Evolutionary conservation across 2,888 invertebrate species (phyloP), one percentile per base, ranked within the genome.

Genomic region (Taphrorychus bicolor): DNA sequence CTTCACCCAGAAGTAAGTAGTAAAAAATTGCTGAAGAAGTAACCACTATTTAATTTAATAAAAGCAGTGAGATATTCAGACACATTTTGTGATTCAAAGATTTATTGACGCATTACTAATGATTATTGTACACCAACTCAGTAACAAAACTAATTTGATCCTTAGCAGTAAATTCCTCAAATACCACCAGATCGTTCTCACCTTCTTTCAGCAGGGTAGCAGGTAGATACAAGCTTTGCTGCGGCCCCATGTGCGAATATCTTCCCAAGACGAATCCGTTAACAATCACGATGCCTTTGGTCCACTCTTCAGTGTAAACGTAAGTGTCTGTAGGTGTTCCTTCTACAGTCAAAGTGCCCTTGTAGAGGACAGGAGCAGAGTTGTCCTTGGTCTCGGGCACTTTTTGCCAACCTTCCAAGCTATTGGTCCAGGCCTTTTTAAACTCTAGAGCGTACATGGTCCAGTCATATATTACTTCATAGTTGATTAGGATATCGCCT

Each of bases 241-340:
- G 92, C 0, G 96, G 96, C 0, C 96, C 95, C 42, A 87, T 85
- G 0, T 85, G 77, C 0, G 90, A 89, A 81, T 95, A 95, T 49
- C 96, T 86, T 0, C 96, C 96, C 18, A 97, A 84, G 79, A 95
- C 94, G 76, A 92, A 88, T 0, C 92, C 93, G 79, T 97, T 97
- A 0, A 97, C 83, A 80, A 93, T 92, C 0, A 92, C 89, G 66
- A 91, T 86, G 1, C 96, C 96, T 85, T 95, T 95, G 59, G 87
- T 88, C 96, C 96, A 97, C n/a, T 87, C 88, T 48, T 85, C 84
- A 73, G 92, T 88, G 76, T 92, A 89, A 9, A 95, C 77, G 77
- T 88, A 95, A 0, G 94, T 94, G 77, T 95, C 95, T 40, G 84
- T 78, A n/a, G 70, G 86, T 9, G 82, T 82, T 0, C 80, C 80